Evolutionary conservation across 1,140 invertebrate genomes (phyloP).

Genomic region (Camponotus pennsylvanicus): DNA sequence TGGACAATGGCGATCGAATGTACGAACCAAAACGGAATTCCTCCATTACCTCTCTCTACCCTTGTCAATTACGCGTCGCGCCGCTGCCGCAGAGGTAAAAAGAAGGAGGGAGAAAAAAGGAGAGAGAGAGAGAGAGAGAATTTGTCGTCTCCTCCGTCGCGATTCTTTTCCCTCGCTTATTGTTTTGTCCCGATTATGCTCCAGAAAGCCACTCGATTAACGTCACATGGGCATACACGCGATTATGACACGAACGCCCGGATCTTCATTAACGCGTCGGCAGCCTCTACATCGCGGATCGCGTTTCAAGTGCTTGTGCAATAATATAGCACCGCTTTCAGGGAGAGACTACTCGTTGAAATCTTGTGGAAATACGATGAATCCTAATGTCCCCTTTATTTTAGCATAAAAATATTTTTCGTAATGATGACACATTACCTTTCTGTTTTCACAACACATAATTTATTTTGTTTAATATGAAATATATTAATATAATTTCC

Average conservation of each 20-base stretch:
- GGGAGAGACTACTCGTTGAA: slow-evolving; percentile 6
- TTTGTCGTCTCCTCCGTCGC: slow-evolving; percentile 22
- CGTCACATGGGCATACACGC: slow-evolving; percentile 18
- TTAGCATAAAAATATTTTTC: not conserved
- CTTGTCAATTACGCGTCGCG: slow-evolving; percentile 57
- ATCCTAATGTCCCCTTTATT: not conserved
- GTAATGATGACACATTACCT: not conserved
- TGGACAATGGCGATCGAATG: slow-evolving; percentile 57
- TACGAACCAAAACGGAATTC: slow-evolving; percentile 38
- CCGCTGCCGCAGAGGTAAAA: slow-evolving; percentile 18
- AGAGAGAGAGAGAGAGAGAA: slow-evolving; percentile 19
- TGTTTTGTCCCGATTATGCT: slow-evolving; percentile 53
- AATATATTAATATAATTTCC: not conserved
- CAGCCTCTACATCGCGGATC: slow-evolving; percentile 50
- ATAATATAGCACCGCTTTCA: slow-evolving; percentile 42
- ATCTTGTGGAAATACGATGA: slow-evolving; percentile 7
- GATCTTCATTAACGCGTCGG: slow-evolving; percentile 51
- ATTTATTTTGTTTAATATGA: not conserved
- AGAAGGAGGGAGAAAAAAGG: not conserved
- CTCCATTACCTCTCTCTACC: slow-evolving; percentile 21
- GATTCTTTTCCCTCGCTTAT: slow-evolving; percentile 38
- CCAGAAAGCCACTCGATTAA: slow-evolving; percentile 57
- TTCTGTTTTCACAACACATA: not conserved
- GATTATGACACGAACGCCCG: slow-evolving; percentile 46
- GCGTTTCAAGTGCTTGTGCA: slow-evolving; percentile 38